Evolutionary conservation across 2,888 invertebrate species (phyloP).

Genomic region (Agrochola lota): DNA sequence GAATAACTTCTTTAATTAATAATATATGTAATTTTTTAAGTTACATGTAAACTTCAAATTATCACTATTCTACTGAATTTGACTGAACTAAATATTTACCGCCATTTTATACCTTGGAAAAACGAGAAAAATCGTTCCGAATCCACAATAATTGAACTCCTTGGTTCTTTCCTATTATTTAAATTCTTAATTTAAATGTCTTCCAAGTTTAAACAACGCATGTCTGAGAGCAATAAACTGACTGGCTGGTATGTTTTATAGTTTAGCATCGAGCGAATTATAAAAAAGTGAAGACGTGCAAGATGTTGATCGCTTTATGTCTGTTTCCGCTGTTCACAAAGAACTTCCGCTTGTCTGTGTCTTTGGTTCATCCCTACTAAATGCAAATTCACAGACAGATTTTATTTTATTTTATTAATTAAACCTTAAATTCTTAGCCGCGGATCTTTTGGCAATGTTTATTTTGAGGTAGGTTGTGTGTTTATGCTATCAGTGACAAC

Average conservation of each 20-base stretch:
- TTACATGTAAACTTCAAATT: too few relatives aligned
- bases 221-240: conserved; percentile 57
- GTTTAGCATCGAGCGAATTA: conserved; percentile 63
- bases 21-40: background rate
- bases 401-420: conserved; percentile 55
- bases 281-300: conserved; percentile 81
- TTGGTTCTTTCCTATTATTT: background rate
- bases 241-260: conserved; percentile 67
- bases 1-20: background rate
- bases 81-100: background rate
- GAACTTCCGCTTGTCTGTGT: conserved; percentile 88
- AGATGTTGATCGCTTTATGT: conserved; percentile 86
- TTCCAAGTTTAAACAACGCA: conserved; percentile 11
- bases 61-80: background rate
- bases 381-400: conserved; percentile 82
- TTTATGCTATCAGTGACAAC: background rate
- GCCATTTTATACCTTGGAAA: background rate
- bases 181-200: conserved; percentile 24
- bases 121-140: background rate
- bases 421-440: background rate
- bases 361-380: conserved; percentile 84
- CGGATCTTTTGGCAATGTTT: conserved; percentile 1
- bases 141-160: background rate
- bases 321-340: conserved; percentile 87
- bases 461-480: background rate